These are phyloP conservation scores for Lathamus discolor DNA, from an alignment of 2,113 vertebrate genomes.

Conservation along the genomic window DNA sequence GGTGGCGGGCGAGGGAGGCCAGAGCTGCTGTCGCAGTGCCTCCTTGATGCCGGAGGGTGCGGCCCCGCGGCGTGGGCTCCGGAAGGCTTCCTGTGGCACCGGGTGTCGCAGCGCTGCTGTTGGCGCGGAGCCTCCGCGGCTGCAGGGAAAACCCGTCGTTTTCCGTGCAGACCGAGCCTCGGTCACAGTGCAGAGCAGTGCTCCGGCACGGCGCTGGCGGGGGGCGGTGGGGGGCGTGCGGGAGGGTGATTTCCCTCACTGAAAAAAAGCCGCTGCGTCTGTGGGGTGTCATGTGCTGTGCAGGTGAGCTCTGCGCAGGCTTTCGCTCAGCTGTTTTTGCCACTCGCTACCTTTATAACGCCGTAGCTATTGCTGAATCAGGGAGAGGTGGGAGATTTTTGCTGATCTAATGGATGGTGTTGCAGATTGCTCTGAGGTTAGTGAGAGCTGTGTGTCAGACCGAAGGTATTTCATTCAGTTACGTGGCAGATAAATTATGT, in stretches of 20 bases:
- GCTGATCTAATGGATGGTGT: background rate
- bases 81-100: too few relatives aligned
- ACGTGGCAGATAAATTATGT: background rate
- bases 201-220: too few relatives aligned
- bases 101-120: background rate
- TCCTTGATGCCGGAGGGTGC: background rate
- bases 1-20: background rate
- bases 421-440: background rate
- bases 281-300: rapidly evolving
- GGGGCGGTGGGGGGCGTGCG: rapidly evolving
- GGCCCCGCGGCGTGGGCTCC: background rate
- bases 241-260: rapidly evolving
- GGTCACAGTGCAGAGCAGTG: background rate
- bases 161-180: too few relatives aligned
- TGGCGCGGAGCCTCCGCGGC: background rate
- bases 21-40: background rate
- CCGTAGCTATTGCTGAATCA: background rate
- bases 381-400: background rate
- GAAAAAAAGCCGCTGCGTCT: rapidly evolving
- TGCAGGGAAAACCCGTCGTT: too few relatives aligned
- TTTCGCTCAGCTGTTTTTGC: rapidly evolving
- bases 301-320: background rate
- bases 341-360: rapidly evolving
- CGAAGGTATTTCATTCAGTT: background rate
- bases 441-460: background rate